Evolutionary conservation across 2,888 invertebrate species (phyloP), one percentile per base, ranked within the genome.

Genomic region (Lepidocyrtinus sp.): DNA sequence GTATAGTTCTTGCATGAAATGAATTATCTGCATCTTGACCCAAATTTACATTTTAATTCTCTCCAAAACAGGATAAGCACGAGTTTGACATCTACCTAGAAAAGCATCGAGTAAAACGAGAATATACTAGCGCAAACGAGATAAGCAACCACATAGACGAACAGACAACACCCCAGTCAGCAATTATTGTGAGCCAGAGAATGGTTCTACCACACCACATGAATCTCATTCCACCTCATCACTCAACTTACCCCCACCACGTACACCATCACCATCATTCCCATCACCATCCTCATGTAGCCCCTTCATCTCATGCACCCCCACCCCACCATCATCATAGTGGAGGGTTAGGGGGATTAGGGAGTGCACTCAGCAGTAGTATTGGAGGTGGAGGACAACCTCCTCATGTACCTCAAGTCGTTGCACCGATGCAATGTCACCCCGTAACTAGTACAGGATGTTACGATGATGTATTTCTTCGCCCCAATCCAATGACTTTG

Each of bases 401-500:
- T 1, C 72, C 63, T 36, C 77, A 71, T 45, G 19, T 21, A 3
- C 64, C 73, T 24, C 77, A 78, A 46, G 73, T 72, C 1, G 73
- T 78, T 0, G 72, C 78, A 7, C 78, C 78, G 0, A 78, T 78
- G 72, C 78, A 78, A 24, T 72, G 72, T 63, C 72, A 78, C 26
- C 72, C 78, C 3, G 36, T 78, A 12, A 68, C 78, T 26, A 78
- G 68, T 61, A 72, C 65, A 55, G 73, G 74, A 21, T 65, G 69
- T 27, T 92, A 94, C 89, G 96, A 96, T 89, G 96, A 96, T 90
- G 94, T 94, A 72, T 96, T 95, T 90, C 92, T 95, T 86, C 93
- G 95, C 87, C 87, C 87, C 9, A 84, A 86, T 27, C 94, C 95
- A 36, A 82, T 87, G 63, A 74, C 83, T 2, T 65, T 86, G 15